Evolutionary conservation across 2,797 vertebrate genomes (phyloP).

Genomic region (Cuculus canorus): DNA sequence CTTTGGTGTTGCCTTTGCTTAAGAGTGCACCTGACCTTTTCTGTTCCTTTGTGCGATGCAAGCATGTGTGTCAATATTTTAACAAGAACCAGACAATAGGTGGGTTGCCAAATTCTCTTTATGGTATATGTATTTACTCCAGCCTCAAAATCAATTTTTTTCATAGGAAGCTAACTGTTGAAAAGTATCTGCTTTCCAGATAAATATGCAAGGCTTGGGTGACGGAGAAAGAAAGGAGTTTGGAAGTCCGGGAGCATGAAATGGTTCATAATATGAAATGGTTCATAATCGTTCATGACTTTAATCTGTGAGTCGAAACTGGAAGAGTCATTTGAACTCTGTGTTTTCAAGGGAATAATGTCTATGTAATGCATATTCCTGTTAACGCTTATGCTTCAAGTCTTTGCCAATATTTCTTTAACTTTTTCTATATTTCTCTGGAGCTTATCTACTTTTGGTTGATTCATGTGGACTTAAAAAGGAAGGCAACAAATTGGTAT

Average conservation of each 20-base stretch:
- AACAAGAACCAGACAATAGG: conserved; percentile 40
- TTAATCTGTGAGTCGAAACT: neutral
- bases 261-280: neutral
- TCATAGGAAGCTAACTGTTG: neutral
- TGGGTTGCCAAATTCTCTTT: conserved; percentile 32
- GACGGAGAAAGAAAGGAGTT: neutral
- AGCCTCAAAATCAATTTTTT: neutral
- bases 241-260: neutral
- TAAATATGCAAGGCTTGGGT: neutral
- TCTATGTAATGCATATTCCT: neutral
- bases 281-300: neutral
- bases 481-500: neutral
- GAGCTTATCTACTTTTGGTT: neutral
- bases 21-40: conserved; percentile 59
- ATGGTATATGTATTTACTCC: neutral
- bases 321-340: neutral
- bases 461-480: neutral
- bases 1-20: conserved; percentile 22
- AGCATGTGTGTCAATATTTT: conserved; percentile 16
- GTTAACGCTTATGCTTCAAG: neutral
- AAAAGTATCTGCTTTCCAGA: conserved; percentile 21
- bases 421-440: neutral
- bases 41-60: neutral
- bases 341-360: neutral
- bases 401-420: neutral